Conservation (phyloP, 1,140 invertebrate species). For the Drosophila melanica region DNA sequence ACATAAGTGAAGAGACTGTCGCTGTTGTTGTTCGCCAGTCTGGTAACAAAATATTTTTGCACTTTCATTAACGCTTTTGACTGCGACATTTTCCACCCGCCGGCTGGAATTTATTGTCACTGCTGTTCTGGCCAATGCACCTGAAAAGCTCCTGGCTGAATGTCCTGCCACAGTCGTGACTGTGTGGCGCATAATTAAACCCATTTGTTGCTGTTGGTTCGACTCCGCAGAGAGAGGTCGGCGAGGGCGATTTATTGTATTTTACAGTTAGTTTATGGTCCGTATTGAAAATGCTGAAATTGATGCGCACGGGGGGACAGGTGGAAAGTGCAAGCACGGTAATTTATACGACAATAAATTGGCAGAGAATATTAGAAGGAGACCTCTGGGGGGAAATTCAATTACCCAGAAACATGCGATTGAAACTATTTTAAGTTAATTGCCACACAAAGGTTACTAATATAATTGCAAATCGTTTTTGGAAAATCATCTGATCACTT, state of each 20-base stretch:
- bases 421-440: conserved; percentile 3
- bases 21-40: conserved; percentile 30
- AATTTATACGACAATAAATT: conserved; percentile 34
- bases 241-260: conserved; percentile 66
- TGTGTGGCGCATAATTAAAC: conserved; percentile 69
- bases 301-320: not conserved
- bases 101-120: conserved; percentile 71
- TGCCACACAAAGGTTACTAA: not conserved
- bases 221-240: conserved; percentile 50
- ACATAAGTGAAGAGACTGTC: not conserved
- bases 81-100: conserved; percentile 2
- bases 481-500: no score
- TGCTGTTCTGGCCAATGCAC: conserved; percentile 70
- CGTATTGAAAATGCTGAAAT: conserved; percentile 54
- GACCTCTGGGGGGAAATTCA: conserved; percentile 1
- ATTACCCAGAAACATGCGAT: conserved; percentile 15
- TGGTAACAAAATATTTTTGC: conserved; percentile 61
- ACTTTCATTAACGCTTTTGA: conserved; percentile 57
- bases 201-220: conserved; percentile 65
- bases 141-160: conserved; percentile 53
- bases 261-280: conserved; percentile 68
- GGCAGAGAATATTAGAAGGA: not conserved
- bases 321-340: conserved; percentile 1
- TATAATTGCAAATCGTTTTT: not conserved
- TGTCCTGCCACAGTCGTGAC: conserved; percentile 16